Base-by-base conservation (phyloP, 2,797 vertebrate species). In the Philypnodon macrostomus region DNA sequence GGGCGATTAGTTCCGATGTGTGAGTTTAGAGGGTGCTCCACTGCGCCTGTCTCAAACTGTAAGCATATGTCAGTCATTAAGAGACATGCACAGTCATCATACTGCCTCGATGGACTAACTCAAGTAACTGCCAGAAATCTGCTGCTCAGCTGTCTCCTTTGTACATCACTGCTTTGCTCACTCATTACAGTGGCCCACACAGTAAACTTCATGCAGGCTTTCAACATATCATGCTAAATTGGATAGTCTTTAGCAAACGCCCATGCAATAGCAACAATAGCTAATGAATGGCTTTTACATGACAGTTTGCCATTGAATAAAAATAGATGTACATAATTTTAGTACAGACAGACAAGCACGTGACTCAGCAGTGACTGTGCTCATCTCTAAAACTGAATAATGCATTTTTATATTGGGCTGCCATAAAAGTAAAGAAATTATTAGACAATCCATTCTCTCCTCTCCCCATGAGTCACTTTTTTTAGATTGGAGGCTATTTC, bases 81-180 rank as follows among this genome's bases (percentile, higher is more conserved):
- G 18, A 47, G 45, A 47, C 45, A 47, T 47, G 31, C 32, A 35
- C 32, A 34, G 45, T 34, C 45, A 47, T 47, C 45, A 35, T 15
- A 24, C 18, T 11, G 45, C 32, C 45, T 47, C 35, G 16, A 12
- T 38, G 47, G 16, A 16, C 35, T 38, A 38, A 26, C 47, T 49
- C 37, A 49, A 49, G 13, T 15, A 49, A 49, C 23, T 12, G 21
- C 23, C 14, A 29, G 35, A 50, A 50, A 50, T 50, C 47, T 49
- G 47, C 26, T 50, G 34, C 34, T 50, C 45, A 47, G 45, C 31
- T 47, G 32, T 47, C 45, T 47, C 31, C 45, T 24, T 34, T 47
- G 31, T 47, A 47, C 45, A 47, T 47, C 45, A 35, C 19, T 47
- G 45, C 31, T 21, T 21, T 24, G 19, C 45, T 47, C 45, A 13